A percentile compares a stretch with the other conserved stretches of the same genome.
Conservation (phyloP, 2,113 vertebrate genomes). For the Phycodurus eques region DNA sequence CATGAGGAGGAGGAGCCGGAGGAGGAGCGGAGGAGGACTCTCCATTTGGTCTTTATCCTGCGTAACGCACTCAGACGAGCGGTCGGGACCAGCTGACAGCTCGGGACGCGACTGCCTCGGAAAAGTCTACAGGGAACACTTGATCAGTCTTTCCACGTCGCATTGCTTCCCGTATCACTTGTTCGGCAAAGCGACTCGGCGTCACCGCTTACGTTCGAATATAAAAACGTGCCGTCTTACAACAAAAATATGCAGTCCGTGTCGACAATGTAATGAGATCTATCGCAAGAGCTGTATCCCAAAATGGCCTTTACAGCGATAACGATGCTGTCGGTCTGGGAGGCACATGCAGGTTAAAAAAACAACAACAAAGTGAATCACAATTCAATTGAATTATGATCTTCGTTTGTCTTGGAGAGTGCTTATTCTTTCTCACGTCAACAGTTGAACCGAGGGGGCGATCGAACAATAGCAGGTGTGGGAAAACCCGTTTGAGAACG, state of each 20-base stretch:
- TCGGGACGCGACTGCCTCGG: constrained; percentile 38
- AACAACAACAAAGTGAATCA: no score
- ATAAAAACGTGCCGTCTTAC: no score
- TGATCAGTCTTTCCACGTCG: neutral
- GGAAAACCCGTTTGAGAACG: no score
- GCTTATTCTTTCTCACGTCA: no score
- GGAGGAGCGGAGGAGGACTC: constrained; percentile 15
- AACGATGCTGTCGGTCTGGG: no score
- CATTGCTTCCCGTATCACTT: neutral
- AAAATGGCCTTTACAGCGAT: neutral
- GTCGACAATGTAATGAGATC: neutral
- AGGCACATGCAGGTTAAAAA: no score
- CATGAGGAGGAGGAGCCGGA: constrained; percentile 5
- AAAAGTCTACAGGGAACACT: constrained; percentile 16
- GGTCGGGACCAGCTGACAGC: constrained; percentile 21
- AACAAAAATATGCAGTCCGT: no score
- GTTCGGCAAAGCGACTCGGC: neutral
- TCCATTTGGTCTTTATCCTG: constrained; percentile 15
- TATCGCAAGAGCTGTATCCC: neutral
- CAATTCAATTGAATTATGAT: no score
- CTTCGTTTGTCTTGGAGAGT: no score
- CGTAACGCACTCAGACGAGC: constrained; percentile 1
- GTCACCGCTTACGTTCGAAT: neutral
- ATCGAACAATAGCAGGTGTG: no score
- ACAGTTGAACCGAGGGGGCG: no score